These are phyloP conservation scores for Drosophila birchii DNA, from an alignment of 2,888 invertebrate genomes.

Conservation along the genomic window DNA sequence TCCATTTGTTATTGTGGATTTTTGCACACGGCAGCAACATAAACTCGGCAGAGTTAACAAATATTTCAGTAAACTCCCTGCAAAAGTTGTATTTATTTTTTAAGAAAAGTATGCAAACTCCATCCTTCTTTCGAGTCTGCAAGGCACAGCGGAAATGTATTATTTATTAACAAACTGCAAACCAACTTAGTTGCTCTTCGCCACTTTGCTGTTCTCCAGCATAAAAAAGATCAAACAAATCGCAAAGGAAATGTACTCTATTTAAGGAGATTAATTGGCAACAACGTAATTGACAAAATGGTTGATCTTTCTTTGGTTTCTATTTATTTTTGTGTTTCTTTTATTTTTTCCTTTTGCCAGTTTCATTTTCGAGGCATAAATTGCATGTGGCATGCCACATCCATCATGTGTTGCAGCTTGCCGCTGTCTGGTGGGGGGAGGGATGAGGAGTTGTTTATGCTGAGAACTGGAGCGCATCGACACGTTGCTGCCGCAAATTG, in stretches of 20 bases:
- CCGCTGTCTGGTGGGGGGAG: conserved; percentile 3
- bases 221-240: conserved; percentile 27
- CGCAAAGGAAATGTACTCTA: conserved; percentile 33
- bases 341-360: conserved; percentile 7
- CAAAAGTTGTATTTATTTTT: neutral
- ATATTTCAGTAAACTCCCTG: neutral
- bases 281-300: conserved; percentile 70
- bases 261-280: conserved; percentile 43
- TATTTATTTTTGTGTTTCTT: conserved; percentile 10
- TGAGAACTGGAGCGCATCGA: conserved; percentile 72
- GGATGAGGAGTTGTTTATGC: conserved; percentile 28
- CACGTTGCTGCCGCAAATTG: conserved; percentile 63
- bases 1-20: neutral
- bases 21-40: neutral
- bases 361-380: conserved; percentile 54
- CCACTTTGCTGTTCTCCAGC: conserved; percentile 6
- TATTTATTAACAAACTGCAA: conserved; percentile 5
- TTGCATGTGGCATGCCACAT: conserved; percentile 61
- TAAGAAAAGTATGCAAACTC: neutral
- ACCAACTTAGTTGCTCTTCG: conserved; percentile 30
- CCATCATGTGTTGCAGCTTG: conserved; percentile 36
- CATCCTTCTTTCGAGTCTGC: conserved; percentile 8
- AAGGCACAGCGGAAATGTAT: conserved; percentile 6
- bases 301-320: conserved; percentile 7
- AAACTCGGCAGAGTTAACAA: neutral